A percentile compares a stretch with the other conserved stretches of the same genome.
phyloP scores from a whole-genome alignment of 2,113 vertebrate species.

The Passer montanus region DNA sequence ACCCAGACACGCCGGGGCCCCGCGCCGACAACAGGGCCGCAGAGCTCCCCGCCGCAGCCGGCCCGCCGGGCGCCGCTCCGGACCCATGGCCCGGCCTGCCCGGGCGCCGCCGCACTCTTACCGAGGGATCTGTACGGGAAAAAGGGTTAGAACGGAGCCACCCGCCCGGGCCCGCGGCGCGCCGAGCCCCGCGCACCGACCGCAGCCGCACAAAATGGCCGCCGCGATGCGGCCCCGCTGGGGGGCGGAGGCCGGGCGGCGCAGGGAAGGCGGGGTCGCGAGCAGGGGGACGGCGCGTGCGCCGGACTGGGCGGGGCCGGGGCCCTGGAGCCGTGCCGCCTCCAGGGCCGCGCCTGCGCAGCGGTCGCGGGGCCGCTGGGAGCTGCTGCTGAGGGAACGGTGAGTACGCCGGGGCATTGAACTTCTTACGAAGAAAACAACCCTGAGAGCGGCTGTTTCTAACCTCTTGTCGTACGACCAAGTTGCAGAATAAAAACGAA shows the following conservation, averaged over 20 bases:
- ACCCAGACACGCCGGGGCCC: no score
- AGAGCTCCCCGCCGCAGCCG: not conserved
- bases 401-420: fast-evolving
- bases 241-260: no score
- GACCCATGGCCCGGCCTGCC: no score
- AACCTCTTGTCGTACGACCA: fast-evolving
- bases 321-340: not conserved
- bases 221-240: no score
- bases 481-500: not conserved
- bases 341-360: no score
- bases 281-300: not conserved
- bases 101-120: no score
- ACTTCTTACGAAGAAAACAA: fast-evolving
- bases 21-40: not conserved
- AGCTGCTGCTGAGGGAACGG: fast-evolving
- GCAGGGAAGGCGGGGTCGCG: not conserved
- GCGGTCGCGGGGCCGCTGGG: fast-evolving
- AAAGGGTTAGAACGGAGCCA: no score
- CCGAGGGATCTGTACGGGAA: no score
- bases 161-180: no score
- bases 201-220: no score
- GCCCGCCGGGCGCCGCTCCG: not conserved
- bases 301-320: not conserved
- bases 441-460: fast-evolving
- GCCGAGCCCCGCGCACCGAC: no score